Base-by-base conservation (phyloP, 2,888 invertebrate species). In the Capitulum mitella region DNA sequence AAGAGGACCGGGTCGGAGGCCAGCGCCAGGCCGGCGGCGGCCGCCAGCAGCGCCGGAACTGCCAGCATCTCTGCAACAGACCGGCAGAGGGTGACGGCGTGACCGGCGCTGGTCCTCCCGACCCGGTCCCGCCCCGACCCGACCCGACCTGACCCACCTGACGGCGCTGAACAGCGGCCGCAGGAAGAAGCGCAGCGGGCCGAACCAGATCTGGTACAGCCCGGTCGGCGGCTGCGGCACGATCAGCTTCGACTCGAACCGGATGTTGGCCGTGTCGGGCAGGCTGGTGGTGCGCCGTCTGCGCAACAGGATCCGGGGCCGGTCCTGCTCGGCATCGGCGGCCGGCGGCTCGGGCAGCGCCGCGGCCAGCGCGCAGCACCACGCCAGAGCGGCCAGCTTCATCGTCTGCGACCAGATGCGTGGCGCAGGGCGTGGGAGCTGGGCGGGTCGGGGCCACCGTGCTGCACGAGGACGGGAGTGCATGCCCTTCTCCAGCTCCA, bases 141-240 rank as follows among this genome's bases (percentile, higher is more conserved):
- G n/a, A n/a, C 58, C n/a, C 26, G 51, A 19, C 22, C 51, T 19
- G 22, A 22, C 76, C 32, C 29, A 76, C 76, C 76, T 76, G 16
- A n/a, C 8, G 6, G 76, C 43, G 46, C 22, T 74, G 79, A 79
- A 79, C 29, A 79, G 34, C 40, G 58, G n/a, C 37, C 64, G 34
- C 61, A 79, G 43, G 78, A 48, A 43, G 51, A 79, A 79, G 37
- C 77, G 64, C n/a, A 79, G 5, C 37, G 70, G 78, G 16, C 76
- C 76, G 46, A 79, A 54, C 79, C 79, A 79, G 40, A 79, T 64
- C 48, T 78, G 58, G 40, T 79, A 78, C 19, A 79, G n/a, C 3
- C 79, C 78, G 70, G 32, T 37, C 12, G 79, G 79, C 32, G 51
- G 43, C 78, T 78, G 78, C 16, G 79, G 79, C 37, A 79, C 78